phyloP scores from a whole-genome alignment of 2,113 vertebrate species.

The Aviceda subcristata region DNA sequence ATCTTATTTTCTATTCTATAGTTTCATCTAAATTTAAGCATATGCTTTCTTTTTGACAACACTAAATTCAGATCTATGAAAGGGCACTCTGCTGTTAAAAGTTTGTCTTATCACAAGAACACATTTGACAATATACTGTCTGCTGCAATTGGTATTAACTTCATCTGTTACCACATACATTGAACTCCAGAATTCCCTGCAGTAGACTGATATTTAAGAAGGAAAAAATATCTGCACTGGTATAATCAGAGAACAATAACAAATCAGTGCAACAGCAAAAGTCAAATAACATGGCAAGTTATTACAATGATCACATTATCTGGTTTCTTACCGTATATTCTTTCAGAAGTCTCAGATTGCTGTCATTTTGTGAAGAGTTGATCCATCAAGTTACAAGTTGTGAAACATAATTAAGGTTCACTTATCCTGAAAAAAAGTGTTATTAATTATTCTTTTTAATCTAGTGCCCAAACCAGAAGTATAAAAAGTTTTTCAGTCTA shows the following conservation, averaged over 20 bases:
- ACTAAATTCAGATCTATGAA: neutral
- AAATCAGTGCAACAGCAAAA: neutral
- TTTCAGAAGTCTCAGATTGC: neutral
- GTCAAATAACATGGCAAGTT: neutral
- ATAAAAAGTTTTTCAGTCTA: neutral
- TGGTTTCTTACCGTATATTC: neutral
- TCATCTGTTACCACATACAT: neutral
- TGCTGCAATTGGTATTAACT: neutral
- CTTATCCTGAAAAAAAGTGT: neutral
- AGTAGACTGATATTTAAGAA: neutral
- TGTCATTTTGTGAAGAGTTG: neutral
- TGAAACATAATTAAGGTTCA: neutral
- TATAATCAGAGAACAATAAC: neutral
- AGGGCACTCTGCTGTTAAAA: neutral
- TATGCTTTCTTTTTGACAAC: neutral
- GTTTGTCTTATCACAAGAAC: neutral
- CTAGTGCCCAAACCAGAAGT: neutral
- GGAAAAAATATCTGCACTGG: neutral
- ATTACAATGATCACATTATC: neutral
- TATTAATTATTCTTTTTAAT: neutral
- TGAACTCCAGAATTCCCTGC: neutral
- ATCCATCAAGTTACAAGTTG: neutral
- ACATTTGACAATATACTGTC: neutral
- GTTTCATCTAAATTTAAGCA: neutral
- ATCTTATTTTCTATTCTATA: neutral